A percentile compares a stretch with the other conserved stretches of the same genome.
Evolutionary conservation across 1,140 invertebrate genomes (phyloP).

Genomic region (Helicoverpa zea): DNA sequence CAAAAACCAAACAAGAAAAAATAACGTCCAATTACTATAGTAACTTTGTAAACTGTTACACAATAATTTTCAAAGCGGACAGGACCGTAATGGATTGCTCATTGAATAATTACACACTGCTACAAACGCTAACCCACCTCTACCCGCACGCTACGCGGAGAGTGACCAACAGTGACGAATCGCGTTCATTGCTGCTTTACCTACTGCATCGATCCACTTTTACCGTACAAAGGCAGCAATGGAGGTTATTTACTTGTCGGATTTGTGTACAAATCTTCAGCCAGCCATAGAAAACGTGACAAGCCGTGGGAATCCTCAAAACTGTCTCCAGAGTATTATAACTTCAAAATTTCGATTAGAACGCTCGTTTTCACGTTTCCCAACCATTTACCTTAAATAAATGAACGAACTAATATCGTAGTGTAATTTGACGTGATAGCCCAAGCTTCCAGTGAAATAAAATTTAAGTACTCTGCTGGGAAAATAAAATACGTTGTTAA

Average conservation of each 20-base stretch:
- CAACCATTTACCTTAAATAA: conserved; percentile 35
- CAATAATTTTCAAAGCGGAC: conserved; percentile 12
- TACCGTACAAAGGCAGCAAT: neutral
- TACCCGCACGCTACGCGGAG: neutral
- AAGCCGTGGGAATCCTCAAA: conserved; percentile 14
- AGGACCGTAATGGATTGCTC: conserved; percentile 29
- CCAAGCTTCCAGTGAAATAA: neutral
- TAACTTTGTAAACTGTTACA: neutral
- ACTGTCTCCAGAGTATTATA: conserved; percentile 30
- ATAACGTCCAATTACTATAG: neutral
- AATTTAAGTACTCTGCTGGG: conserved; percentile 2
- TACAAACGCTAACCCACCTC: neutral
- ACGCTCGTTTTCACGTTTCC: conserved; percentile 33
- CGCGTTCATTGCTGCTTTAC: neutral
- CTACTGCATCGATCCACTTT: neutral
- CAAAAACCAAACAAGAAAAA: neutral
- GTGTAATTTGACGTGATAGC: neutral
- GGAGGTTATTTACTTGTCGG: neutral
- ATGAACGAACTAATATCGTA: conserved; percentile 24
- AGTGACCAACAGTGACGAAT: conserved; percentile 3
- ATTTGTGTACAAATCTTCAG: neutral
- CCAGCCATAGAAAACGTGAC: neutral
- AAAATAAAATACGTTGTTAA: conserved; percentile 27
- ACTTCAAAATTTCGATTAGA: conserved; percentile 42
- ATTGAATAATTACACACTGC: conserved; percentile 29